A percentile compares a stretch with the other conserved stretches of the same genome.
These are phyloP conservation scores for Oryzias celebensis DNA, from an alignment of 2,113 vertebrate genomes.

Conservation along the genomic window DNA sequence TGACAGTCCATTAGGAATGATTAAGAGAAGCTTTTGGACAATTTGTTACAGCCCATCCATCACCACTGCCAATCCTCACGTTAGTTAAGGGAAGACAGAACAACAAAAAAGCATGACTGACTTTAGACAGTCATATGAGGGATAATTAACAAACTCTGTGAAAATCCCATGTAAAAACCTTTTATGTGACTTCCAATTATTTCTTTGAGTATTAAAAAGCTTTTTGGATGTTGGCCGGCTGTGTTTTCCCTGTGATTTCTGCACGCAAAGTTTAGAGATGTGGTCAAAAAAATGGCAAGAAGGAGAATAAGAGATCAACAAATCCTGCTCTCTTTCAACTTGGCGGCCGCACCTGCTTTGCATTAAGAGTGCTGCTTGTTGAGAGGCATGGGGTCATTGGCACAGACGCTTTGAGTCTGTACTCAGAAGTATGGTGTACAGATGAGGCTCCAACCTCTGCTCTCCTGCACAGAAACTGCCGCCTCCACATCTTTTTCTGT, in stretches of 20 bases:
- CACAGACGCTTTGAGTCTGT: conserved; percentile 41
- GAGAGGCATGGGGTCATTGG: conserved; percentile 42
- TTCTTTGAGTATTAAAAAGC: conserved; percentile 45
- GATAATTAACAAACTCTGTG: conserved; percentile 60
- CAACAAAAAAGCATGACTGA: conserved; percentile 52
- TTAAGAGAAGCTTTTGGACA: conserved; percentile 22
- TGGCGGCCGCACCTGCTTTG: conserved; percentile 65
- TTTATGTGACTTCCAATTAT: conserved; percentile 69
- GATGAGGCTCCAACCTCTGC: conserved; percentile 44
- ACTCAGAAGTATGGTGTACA: conserved; percentile 58
- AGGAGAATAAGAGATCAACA: conserved; percentile 45
- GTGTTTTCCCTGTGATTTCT: conserved; percentile 55
- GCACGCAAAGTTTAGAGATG: conserved; percentile 35
- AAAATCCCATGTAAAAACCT: conserved; percentile 62
- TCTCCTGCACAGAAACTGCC: conserved; percentile 41
- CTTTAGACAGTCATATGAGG: conserved; percentile 52
- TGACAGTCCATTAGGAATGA: conserved; percentile 22
- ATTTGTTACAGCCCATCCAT: conserved; percentile 24
- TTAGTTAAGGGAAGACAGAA: conserved; percentile 37
- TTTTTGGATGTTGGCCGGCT: conserved; percentile 46
- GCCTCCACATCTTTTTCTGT: conserved; percentile 46
- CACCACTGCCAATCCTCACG: conserved; percentile 16
- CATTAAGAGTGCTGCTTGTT: conserved; percentile 42
- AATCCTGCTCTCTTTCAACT: conserved; percentile 55
- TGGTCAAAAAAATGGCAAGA: background rate